Conservation (phyloP, 2,113 vertebrate species). For the Tauraco erythrolophus region DNA sequence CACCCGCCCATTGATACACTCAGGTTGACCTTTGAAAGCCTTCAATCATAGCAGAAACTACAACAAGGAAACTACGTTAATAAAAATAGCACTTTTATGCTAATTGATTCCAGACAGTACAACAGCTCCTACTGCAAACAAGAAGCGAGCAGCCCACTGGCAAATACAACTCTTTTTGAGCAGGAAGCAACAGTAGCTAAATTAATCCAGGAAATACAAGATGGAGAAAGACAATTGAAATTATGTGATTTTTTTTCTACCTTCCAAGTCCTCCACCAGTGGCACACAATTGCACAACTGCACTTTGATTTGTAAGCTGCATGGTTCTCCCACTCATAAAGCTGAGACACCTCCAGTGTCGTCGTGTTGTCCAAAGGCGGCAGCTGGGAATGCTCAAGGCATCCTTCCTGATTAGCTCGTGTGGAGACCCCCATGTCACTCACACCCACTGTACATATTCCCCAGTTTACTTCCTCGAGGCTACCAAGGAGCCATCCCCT, state of each 20-base stretch:
- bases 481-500: not conserved
- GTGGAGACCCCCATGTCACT: not conserved
- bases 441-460: not conserved
- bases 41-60: not conserved
- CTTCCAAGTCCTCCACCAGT: not conserved
- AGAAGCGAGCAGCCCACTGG: not conserved
- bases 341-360: not conserved
- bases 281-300: not conserved
- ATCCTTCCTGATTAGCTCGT: accelerated
- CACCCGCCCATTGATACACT: not conserved
- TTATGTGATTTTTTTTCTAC: not conserved
- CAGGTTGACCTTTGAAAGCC: not conserved
- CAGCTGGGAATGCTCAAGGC: not conserved
- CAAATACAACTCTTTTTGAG: not conserved
- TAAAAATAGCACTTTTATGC: not conserved
- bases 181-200: not conserved
- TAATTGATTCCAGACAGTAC: not conserved
- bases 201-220: not conserved
- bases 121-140: not conserved
- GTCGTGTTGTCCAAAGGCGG: not conserved
- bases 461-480: not conserved
- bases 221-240: not conserved
- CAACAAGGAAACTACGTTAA: not conserved
- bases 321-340: not conserved
- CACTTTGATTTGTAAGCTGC: not conserved